Evolutionary conservation across 2,113 vertebrate genomes (phyloP).

Genomic region (Archilochus colubris): DNA sequence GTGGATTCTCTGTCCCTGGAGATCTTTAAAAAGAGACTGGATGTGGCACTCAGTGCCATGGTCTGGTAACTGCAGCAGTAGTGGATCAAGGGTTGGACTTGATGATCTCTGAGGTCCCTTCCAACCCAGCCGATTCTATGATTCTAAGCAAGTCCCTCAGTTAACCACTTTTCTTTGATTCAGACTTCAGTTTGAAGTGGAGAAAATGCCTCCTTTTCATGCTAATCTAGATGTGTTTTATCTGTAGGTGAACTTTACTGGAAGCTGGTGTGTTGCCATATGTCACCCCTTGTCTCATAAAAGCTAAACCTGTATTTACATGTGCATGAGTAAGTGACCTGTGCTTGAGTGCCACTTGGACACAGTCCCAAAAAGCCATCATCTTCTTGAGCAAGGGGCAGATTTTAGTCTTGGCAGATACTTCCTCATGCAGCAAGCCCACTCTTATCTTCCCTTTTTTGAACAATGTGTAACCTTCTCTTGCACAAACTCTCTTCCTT

Average conservation of each 20-base stretch:
- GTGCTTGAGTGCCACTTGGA: neutral
- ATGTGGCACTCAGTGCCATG: no score
- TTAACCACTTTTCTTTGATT: neutral
- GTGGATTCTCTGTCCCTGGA: no score
- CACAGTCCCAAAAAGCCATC: neutral
- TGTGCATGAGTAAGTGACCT: neutral
- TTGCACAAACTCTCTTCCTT: neutral
- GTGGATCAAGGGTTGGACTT: no score
- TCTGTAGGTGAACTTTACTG: neutral
- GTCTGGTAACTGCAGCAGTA: no score
- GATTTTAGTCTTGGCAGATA: neutral
- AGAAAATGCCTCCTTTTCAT: neutral
- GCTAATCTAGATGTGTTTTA: neutral
- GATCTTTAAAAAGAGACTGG: no score
- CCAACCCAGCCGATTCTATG: no score
- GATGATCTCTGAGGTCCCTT: no score
- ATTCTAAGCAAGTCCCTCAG: neutral
- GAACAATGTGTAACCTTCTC: neutral
- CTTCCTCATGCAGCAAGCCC: neutral
- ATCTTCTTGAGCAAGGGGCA: neutral
- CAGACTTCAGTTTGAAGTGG: rapidly evolving
- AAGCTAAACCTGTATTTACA: neutral
- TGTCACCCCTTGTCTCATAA: neutral
- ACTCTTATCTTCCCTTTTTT: neutral
- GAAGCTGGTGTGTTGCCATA: neutral